A percentile compares a stretch with the other conserved stretches of the same genome.
phyloP scores from a whole-genome alignment of 2,888 invertebrate genomes.

The Chloroclysta siterata region DNA sequence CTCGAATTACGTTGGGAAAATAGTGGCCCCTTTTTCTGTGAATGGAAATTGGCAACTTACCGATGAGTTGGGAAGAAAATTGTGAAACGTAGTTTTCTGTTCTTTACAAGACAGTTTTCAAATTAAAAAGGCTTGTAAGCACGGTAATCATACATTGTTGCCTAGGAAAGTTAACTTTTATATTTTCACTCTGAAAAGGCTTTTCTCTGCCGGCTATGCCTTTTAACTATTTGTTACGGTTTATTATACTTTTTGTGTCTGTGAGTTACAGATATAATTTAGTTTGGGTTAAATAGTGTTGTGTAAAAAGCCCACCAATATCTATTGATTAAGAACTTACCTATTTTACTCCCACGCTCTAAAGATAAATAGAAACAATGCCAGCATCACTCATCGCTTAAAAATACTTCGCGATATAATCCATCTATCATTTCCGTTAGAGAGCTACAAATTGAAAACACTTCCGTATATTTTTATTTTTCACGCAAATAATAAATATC shows the following conservation, averaged over 20 bases:
- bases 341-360: background rate
- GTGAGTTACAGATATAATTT: no score
- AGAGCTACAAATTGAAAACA: conserved; percentile 39
- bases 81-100: conserved; percentile 4
- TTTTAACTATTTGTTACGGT: no score
- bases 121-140: background rate
- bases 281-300: no score
- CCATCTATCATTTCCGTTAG: conserved; percentile 39
- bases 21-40: conserved; percentile 31
- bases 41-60: conserved; percentile 31
- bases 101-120: background rate
- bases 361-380: conserved; percentile 38
- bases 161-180: no score
- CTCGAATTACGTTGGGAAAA: conserved; percentile 42
- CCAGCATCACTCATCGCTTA: conserved; percentile 32
- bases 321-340: no score
- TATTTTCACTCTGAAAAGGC: no score
- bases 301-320: no score
- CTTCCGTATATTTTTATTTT: conserved; percentile 39
- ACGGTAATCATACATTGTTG: no score
- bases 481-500: conserved; percentile 47
- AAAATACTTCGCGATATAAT: conserved; percentile 39
- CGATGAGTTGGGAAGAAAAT: conserved; percentile 2
- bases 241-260: no score
- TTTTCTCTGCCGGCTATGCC: no score